Evolutionary conservation across 2,113 vertebrate genomes (phyloP).

Genomic region (Malurus melanocephalus): DNA sequence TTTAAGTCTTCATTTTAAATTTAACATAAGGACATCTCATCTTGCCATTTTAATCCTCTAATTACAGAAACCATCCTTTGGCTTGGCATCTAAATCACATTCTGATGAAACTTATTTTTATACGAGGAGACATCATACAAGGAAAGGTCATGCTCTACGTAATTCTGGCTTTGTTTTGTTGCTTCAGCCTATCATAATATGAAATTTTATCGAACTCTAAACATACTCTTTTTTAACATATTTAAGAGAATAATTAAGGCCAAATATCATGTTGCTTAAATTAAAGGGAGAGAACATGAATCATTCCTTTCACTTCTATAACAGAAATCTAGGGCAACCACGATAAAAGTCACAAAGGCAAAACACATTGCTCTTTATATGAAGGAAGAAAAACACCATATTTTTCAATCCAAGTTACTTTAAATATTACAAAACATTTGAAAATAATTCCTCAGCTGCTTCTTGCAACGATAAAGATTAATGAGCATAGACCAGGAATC

Average conservation of each 20-base stretch:
- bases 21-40: background rate
- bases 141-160: conserved; percentile 22
- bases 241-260: conserved; percentile 35
- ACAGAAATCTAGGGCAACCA: conserved; percentile 58
- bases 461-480: background rate
- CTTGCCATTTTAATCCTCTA: conserved; percentile 46
- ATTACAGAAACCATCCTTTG: conserved; percentile 19
- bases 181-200: background rate
- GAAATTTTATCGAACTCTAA: conserved; percentile 8
- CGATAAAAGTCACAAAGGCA: conserved; percentile 42
- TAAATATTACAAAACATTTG: background rate
- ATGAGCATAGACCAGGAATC: background rate
- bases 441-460: background rate
- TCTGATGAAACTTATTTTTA: conserved; percentile 41
- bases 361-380: conserved; percentile 27
- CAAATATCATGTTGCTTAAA: conserved; percentile 62
- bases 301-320: conserved; percentile 52
- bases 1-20: background rate
- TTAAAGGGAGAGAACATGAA: conserved; percentile 58
- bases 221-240: background rate
- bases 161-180: conserved; percentile 32
- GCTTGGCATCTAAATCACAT: conserved; percentile 21
- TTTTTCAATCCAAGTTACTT: background rate
- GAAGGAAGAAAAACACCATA: background rate
- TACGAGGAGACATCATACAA: background rate